Conservation (phyloP, 2,797 vertebrate genomes). For the Sciaenops ocellatus region DNA sequence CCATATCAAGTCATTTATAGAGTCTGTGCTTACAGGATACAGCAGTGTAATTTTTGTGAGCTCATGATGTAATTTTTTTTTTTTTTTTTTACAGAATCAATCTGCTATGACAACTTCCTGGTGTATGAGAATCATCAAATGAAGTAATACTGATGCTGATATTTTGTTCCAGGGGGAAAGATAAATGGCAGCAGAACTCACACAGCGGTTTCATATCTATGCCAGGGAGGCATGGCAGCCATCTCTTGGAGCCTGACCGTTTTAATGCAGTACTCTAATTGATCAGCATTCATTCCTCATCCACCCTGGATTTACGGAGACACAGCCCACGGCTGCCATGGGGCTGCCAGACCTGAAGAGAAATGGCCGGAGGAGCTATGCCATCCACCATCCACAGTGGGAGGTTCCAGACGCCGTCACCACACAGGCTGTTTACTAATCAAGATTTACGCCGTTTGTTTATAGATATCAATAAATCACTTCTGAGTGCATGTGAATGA, state of each 20-base stretch:
- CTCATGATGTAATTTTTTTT: not conserved
- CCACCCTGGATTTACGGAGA: slow-evolving; percentile 65
- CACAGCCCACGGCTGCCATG: slow-evolving; percentile 52
- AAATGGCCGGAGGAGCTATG: slow-evolving; percentile 60
- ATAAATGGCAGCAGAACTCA: slow-evolving; percentile 25
- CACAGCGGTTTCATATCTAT: slow-evolving; percentile 27
- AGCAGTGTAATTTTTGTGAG: not conserved
- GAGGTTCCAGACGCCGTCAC: slow-evolving; percentile 46
- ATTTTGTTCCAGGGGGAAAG: not conserved
- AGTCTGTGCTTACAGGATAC: not conserved
- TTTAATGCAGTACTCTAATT: slow-evolving; percentile 72
- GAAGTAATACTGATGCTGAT: slow-evolving; percentile 20
- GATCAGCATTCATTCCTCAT: slow-evolving; percentile 76
- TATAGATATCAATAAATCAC: slow-evolving; percentile 67
- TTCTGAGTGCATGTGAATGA: slow-evolving; percentile 54
- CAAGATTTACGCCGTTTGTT: slow-evolving; percentile 57
- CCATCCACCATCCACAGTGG: slow-evolving; percentile 54
- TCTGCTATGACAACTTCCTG: slow-evolving; percentile 1
- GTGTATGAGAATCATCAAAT: not conserved
- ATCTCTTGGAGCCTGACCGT: slow-evolving; percentile 44
- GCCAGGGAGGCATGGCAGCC: slow-evolving; percentile 40
- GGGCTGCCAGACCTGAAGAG: slow-evolving; percentile 64
- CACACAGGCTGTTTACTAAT: slow-evolving; percentile 65
- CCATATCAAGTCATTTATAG: not conserved
- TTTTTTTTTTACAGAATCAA: not conserved